Percentiles rank a stretch among this genome's conserved stretches.
phyloP scores from a whole-genome alignment of 2,888 invertebrate genomes.

The Melieria omissa region DNA sequence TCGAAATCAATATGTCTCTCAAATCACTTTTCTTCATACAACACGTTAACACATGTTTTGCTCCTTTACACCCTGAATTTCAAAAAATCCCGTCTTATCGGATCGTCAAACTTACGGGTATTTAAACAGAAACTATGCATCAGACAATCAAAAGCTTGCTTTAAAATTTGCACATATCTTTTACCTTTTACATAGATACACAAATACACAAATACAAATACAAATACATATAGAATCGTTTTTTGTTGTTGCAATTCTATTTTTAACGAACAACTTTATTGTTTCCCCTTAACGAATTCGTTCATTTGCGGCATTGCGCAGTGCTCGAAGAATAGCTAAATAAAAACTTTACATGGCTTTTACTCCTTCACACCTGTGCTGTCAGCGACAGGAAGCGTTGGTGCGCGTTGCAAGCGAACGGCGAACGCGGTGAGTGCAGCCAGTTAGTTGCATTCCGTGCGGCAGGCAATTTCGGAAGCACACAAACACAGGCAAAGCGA shows the following conservation, averaged over 20 bases:
- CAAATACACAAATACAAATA: background rate
- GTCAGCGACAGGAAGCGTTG: background rate
- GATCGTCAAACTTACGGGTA: no score
- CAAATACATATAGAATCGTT: background rate
- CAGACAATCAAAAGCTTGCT: no score
- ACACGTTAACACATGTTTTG: no score
- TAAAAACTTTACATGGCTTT: slow-evolving; percentile 5
- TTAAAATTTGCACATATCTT: background rate
- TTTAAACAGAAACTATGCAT: no score
- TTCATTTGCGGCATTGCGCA: background rate
- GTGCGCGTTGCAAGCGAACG: background rate
- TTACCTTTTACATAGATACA: background rate
- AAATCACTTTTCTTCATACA: no score
- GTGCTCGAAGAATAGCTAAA: background rate
- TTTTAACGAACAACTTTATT: background rate
- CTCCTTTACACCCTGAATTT: no score
- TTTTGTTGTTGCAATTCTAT: background rate
- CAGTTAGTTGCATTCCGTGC: no score
- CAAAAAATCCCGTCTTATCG: no score
- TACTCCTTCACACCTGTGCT: background rate
- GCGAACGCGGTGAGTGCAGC: no score
- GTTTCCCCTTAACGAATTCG: background rate
- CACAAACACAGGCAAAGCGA: no score
- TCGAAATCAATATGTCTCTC: no score
- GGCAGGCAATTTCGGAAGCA: no score